Evolutionary conservation across 2,888 invertebrate species (phyloP).

Genomic region (Drosophila austrosaltans): DNA sequence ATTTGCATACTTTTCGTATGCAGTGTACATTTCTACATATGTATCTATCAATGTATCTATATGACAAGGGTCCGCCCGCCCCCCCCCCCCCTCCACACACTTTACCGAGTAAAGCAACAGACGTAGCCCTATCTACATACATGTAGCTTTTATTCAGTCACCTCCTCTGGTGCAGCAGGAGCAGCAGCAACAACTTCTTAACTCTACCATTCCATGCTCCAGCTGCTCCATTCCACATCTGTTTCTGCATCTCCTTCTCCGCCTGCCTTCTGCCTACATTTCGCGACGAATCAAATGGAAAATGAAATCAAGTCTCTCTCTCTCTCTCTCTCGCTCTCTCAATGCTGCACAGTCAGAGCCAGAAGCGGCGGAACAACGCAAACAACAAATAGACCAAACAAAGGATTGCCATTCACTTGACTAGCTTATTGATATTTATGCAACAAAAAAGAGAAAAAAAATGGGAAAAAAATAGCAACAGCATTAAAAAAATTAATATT

Average conservation of each 20-base stretch:
- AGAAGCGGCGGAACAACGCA: slow-evolving; percentile 8
- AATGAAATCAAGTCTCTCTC: slow-evolving; percentile 18
- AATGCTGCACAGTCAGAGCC: slow-evolving; percentile 1
- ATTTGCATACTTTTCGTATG: slow-evolving; percentile 74
- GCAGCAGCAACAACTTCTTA: neutral
- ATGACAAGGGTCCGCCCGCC: neutral
- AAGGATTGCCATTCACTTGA: slow-evolving; percentile 17
- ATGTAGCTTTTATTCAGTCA: neutral
- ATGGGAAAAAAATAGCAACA: neutral
- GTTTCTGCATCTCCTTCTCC: neutral
- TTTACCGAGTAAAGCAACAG: slow-evolving; percentile 3
- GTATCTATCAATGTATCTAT: slow-evolving; percentile 14
- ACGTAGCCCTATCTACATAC: neutral
- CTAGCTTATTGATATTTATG: slow-evolving; percentile 17
- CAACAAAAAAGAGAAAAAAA: neutral
- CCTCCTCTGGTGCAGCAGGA: neutral
- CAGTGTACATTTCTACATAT: slow-evolving; percentile 47
- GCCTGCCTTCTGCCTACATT: neutral
- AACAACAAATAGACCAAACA: slow-evolving; percentile 28
- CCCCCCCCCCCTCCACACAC: no score
- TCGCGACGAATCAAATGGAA: slow-evolving; percentile 6
- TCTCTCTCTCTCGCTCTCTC: no score
- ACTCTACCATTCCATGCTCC: neutral
- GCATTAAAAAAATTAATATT: slow-evolving; percentile 6
- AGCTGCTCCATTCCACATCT: no score